phyloP scores from a whole-genome alignment of 2,113 vertebrate species.

The Oncorhynchus nerka region DNA sequence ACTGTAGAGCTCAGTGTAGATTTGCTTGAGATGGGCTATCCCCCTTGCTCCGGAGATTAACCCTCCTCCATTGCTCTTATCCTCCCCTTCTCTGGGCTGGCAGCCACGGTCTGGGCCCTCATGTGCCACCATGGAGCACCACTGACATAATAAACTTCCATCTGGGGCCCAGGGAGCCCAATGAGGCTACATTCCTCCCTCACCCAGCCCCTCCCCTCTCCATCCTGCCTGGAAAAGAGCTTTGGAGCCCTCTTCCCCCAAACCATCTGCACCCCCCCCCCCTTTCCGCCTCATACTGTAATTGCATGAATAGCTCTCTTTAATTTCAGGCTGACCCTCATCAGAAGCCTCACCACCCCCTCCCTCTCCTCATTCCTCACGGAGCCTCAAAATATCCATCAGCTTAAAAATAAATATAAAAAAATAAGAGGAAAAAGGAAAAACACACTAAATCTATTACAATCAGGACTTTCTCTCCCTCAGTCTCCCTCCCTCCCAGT shows the following conservation, averaged over 20 bases:
- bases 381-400: conserved; percentile 40
- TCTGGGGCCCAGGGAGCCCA: conserved; percentile 33
- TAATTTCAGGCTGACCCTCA: conserved; percentile 37
- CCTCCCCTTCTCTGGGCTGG: conserved; percentile 33
- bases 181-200: not conserved
- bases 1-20: not conserved
- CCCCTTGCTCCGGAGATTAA: not conserved
- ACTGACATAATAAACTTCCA: conserved; percentile 63
- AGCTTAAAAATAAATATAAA: not conserved
- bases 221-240: not conserved
- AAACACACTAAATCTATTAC: conserved; percentile 10
- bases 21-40: not conserved
- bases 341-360: conserved; percentile 31
- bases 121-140: conserved; percentile 43
- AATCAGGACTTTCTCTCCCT: not conserved
- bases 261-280: not conserved
- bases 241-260: not conserved
- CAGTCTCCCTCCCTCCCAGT: too few species aligned
- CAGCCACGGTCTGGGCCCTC: conserved; percentile 43
- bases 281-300: not conserved
- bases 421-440: not conserved
- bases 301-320: conserved; percentile 44
- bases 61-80: conserved; percentile 1
- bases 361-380: not conserved
- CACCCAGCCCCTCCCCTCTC: not conserved